Evolutionary conservation across 2,113 vertebrate species (phyloP).

Genomic region (Ageneiosus marmoratus): DNA sequence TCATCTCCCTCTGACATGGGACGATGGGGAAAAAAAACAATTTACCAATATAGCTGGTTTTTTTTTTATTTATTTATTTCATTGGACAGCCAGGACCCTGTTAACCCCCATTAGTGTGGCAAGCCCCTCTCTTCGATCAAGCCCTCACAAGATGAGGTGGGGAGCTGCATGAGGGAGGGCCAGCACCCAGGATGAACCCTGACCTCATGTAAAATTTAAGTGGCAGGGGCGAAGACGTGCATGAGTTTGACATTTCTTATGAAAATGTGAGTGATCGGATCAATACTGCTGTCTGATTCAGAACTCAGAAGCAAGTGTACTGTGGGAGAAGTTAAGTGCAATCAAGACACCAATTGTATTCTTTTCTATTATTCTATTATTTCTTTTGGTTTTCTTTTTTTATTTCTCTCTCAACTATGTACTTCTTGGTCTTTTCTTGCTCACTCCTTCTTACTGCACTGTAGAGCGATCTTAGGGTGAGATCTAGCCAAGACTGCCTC

Average conservation of each 20-base stretch:
- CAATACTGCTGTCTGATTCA: neutral
- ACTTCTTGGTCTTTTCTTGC: neutral
- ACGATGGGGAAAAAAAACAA: conserved; percentile 53
- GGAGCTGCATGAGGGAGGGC: conserved; percentile 23
- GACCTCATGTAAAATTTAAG: conserved; percentile 43
- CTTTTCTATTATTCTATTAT: no score
- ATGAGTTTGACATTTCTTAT: conserved; percentile 22
- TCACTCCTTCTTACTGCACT: conserved; percentile 35
- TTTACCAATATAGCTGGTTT: conserved; percentile 61
- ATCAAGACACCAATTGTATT: no score
- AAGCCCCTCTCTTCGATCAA: conserved; percentile 69
- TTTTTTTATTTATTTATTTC: conserved; percentile 51
- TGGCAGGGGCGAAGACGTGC: conserved; percentile 14
- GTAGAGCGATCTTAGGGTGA: conserved; percentile 79
- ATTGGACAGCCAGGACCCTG: conserved; percentile 50
- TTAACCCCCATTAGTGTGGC: conserved; percentile 71
- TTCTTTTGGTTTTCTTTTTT: neutral
- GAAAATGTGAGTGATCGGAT: conserved; percentile 1
- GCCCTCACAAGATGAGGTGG: conserved; percentile 40
- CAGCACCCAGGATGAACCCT: neutral
- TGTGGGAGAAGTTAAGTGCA: neutral
- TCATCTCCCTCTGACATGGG: conserved; percentile 49
- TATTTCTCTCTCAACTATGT: neutral
- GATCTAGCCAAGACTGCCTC: conserved; percentile 79
- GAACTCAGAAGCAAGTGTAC: neutral